A percentile compares a stretch with the other conserved stretches of the same genome.
Evolutionary conservation across 2,888 invertebrate genomes (phyloP).

Genomic region (Boloria euphrosyne): DNA sequence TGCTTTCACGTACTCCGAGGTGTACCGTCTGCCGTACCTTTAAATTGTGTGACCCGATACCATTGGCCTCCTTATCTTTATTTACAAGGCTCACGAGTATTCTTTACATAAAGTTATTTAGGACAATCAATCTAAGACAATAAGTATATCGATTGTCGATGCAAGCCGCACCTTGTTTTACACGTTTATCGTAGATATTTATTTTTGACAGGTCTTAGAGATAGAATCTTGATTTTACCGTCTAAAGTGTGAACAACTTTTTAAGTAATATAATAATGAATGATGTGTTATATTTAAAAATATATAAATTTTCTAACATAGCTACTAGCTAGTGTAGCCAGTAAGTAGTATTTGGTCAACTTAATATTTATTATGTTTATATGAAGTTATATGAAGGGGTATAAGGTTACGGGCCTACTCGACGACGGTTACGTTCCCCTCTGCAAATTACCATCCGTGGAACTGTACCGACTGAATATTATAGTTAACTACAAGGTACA

Average conservation of each 20-base stretch:
- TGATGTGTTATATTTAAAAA: too few relatives aligned
- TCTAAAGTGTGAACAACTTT: not conserved
- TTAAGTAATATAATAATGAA: not conserved
- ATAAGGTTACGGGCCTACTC: constrained; percentile 53
- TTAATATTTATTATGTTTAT: too few relatives aligned
- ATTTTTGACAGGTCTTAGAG: not conserved
- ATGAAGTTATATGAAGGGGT: constrained; percentile 35
- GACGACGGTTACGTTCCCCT: constrained; percentile 42
- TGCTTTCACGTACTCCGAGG: constrained; percentile 68
- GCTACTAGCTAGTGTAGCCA: too few relatives aligned
- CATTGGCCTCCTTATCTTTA: constrained; percentile 32
- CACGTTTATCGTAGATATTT: not conserved
- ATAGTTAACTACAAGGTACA: constrained; percentile 39
- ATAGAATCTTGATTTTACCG: not conserved
- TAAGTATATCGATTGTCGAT: constrained; percentile 2
- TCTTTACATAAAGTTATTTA: constrained; percentile 12
- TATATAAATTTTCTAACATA: too few relatives aligned
- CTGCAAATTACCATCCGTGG: constrained; percentile 48
- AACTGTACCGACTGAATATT: constrained; percentile 48
- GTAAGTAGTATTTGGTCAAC: too few relatives aligned
- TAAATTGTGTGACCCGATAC: constrained; percentile 37
- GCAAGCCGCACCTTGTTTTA: not conserved
- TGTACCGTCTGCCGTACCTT: constrained; percentile 30
- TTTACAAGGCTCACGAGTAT: constrained; percentile 19
- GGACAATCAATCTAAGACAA: constrained; percentile 18